These are phyloP conservation scores for Montifringilla adamsi DNA, from an alignment of 2,113 vertebrate species.

Conservation along the genomic window DNA sequence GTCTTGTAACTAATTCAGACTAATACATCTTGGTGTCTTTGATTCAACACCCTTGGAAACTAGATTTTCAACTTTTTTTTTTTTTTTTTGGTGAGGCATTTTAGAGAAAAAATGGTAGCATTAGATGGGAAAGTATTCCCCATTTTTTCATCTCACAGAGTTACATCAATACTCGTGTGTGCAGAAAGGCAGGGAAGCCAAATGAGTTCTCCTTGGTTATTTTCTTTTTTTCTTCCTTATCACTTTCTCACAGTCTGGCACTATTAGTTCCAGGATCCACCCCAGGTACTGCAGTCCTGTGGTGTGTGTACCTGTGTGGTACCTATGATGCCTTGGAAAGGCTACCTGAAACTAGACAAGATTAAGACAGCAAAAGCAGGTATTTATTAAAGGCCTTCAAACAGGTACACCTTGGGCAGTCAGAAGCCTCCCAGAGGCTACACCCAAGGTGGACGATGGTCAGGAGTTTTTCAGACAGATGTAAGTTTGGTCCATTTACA, in stretches of 20 bases:
- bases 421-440: neutral
- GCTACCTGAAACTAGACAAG: neutral
- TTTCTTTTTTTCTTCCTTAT: neutral
- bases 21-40: neutral
- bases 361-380: neutral
- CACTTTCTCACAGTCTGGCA: neutral
- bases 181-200: neutral
- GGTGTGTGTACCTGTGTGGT: neutral
- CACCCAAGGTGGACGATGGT: no score
- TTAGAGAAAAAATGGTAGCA: neutral
- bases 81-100: neutral
- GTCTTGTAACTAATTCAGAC: neutral
- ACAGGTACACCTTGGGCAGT: neutral
- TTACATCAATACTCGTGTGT: accelerated
- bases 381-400: neutral
- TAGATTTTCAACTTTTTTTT: neutral
- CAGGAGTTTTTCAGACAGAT: neutral
- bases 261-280: neutral
- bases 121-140: neutral
- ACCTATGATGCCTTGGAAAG: neutral
- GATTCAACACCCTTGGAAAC: neutral
- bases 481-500: neutral
- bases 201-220: neutral
- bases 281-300: neutral
- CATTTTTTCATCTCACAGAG: neutral